Evolutionary conservation across 2,888 invertebrate genomes (phyloP).

Genomic region (Magallana nippona): DNA sequence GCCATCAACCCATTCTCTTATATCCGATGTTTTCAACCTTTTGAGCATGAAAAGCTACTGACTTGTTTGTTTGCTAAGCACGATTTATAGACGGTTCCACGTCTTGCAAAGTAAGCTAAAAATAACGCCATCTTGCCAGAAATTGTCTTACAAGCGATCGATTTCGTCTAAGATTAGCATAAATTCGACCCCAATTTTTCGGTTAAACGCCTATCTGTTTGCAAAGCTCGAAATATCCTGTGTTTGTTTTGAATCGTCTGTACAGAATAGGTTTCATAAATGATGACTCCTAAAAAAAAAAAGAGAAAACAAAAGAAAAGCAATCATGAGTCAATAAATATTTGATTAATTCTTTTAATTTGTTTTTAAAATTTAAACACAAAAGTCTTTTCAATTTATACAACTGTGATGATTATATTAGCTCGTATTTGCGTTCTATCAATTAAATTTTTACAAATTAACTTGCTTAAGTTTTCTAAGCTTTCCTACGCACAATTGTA

Average conservation of each 20-base stretch:
- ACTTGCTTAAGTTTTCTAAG: too few species aligned
- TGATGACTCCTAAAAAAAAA: not conserved
- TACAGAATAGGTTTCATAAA: not conserved
- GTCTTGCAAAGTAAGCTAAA: constrained; percentile 20
- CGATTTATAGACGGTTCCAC: constrained; percentile 27
- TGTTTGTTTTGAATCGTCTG: constrained; percentile 23
- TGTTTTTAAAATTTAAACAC: not conserved
- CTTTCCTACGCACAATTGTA: too few species aligned
- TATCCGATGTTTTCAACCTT: not conserved
- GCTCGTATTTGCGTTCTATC: too few species aligned
- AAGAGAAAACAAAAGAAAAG: not conserved
- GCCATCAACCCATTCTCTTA: too few species aligned
- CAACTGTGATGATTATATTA: too few species aligned
- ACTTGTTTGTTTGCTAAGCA: constrained; percentile 31
- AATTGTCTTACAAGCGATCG: constrained; percentile 19
- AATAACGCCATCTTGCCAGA: constrained; percentile 11
- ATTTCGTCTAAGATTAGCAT: constrained; percentile 33
- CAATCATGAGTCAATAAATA: not conserved
- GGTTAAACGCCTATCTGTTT: constrained; percentile 33
- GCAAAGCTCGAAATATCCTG: constrained; percentile 20
- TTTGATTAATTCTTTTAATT: not conserved
- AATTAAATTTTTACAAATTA: too few species aligned
- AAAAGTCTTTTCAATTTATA: too few species aligned
- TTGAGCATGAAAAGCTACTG: not conserved
- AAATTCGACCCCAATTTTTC: constrained; percentile 24